phyloP scores from a whole-genome alignment of 1,140 invertebrate genomes.

The Tetramorium parvispinum region DNA sequence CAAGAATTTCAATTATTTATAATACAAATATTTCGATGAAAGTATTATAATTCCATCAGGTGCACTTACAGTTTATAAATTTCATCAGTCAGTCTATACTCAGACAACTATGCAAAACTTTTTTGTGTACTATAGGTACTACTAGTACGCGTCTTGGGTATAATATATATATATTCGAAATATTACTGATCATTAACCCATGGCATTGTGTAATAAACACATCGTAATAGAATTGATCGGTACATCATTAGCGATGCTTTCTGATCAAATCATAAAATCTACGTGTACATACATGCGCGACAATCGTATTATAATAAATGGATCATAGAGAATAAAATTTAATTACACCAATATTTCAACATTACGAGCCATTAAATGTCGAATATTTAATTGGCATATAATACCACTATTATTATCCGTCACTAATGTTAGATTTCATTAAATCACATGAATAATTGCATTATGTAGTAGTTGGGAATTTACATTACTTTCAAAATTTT shows the following conservation, averaged over 20 bases:
- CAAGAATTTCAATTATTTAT: not conserved
- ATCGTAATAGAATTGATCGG: not conserved
- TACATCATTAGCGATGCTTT: not conserved
- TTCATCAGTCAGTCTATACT: not conserved
- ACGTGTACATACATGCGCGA: not conserved
- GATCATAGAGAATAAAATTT: slow-evolving; percentile 18
- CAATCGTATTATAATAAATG: not conserved
- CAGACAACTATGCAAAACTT: not conserved
- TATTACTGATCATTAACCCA: slow-evolving; percentile 18
- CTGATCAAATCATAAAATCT: slow-evolving; percentile 18
- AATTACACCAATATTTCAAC: not conserved
- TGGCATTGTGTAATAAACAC: not conserved
- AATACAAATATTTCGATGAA: not conserved
- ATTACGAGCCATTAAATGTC: not conserved
- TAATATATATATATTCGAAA: not conserved
- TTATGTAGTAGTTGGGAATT: not conserved
- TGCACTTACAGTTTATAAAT: not conserved
- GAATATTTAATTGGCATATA: slow-evolving; percentile 12
- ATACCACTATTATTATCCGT: not conserved
- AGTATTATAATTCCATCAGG: not conserved
- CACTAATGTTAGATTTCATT: slow-evolving; percentile 11
- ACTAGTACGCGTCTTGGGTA: not conserved
- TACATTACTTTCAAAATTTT: not conserved
- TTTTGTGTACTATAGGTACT: not conserved
- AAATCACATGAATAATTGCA: not conserved